Percentiles rank a stretch among this genome's conserved stretches.
These are phyloP conservation scores for Calyptomena viridis DNA, from an alignment of 2,113 vertebrate species.

Conservation along the genomic window DNA sequence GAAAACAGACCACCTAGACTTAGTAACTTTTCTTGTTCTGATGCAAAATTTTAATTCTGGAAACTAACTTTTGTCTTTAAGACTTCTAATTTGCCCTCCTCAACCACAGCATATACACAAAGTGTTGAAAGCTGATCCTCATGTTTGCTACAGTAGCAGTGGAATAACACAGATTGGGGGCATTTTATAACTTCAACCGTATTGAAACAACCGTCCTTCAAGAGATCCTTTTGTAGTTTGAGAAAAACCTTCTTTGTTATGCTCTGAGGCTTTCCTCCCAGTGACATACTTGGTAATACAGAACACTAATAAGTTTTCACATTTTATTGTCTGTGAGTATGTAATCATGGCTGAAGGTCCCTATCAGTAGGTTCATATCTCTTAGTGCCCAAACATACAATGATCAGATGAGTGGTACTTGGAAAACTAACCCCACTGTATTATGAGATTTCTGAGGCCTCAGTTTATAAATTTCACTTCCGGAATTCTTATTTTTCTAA, in stretches of 20 bases:
- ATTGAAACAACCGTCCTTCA: neutral
- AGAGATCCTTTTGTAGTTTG: neutral
- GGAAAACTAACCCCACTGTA: neutral
- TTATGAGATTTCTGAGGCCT: neutral
- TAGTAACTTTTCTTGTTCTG: neutral
- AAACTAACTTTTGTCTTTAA: neutral
- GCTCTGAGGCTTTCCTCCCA: neutral
- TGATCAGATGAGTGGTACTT: neutral
- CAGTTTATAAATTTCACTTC: neutral
- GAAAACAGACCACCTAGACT: neutral
- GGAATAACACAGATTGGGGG: neutral
- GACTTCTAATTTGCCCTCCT: neutral
- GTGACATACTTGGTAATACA: neutral
- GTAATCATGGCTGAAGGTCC: neutral
- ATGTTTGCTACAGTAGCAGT: neutral
- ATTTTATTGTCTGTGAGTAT: neutral
- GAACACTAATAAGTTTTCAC: neutral
- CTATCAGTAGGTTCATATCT: neutral
- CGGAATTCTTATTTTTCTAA: conserved; percentile 24
- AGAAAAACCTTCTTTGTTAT: neutral
- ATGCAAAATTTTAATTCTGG: neutral
- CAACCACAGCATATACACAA: neutral
- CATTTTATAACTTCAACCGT: neutral
- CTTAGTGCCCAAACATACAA: neutral
- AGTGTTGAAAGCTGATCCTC: neutral